These are phyloP conservation scores for Phylloscopus collybita DNA, from an alignment of 2,797 vertebrate genomes.

Conservation along the genomic window DNA sequence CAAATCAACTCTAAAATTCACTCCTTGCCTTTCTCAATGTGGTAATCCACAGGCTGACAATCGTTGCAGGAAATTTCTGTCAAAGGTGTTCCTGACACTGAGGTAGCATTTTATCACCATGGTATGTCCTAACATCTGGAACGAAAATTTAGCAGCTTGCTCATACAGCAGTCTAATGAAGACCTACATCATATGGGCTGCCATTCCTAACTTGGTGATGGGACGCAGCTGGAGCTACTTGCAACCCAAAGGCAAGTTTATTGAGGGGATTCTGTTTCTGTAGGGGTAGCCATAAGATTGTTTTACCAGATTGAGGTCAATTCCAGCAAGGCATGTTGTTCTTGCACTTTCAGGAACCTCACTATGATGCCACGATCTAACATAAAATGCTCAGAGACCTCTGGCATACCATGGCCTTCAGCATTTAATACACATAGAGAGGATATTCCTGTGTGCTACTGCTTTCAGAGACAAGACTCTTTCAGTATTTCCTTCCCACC, in stretches of 20 bases:
- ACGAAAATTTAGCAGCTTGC: neutral
- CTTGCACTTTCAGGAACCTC: neutral
- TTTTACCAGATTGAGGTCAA: neutral
- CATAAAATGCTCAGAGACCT: neutral
- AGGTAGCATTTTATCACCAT: neutral
- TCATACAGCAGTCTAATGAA: neutral
- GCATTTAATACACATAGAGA: neutral
- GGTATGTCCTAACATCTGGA: neutral
- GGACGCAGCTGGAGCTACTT: neutral
- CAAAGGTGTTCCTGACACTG: neutral
- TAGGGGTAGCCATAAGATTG: neutral
- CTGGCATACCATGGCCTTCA: neutral
- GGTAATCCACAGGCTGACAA: neutral
- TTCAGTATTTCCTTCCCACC: neutral
- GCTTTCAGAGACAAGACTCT: neutral
- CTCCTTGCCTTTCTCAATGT: neutral
- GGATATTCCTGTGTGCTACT: neutral
- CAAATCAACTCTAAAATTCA: neutral
- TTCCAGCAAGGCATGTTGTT: rapidly evolving
- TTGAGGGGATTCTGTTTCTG: neutral
- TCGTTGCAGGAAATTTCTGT: neutral
- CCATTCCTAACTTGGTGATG: rapidly evolving
- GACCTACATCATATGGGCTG: neutral
- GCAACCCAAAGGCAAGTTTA: neutral
- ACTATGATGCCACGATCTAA: neutral